Conservation (phyloP, 1,140 invertebrate species). For the Drosophila lacertosa region DNA sequence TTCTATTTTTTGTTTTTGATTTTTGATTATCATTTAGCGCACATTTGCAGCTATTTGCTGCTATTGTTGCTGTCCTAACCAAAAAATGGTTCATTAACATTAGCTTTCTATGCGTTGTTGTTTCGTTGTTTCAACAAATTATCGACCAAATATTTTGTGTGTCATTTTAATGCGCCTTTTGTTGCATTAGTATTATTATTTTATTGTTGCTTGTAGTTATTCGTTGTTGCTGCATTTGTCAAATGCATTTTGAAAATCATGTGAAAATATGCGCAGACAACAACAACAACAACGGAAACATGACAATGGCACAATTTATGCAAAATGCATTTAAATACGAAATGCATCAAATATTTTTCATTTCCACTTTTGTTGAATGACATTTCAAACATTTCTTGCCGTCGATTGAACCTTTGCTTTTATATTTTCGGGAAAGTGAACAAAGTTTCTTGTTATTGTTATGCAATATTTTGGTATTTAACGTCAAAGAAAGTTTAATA, state of each 20-base stretch:
- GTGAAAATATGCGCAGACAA: constrained; percentile 43
- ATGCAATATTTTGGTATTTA: constrained; percentile 10
- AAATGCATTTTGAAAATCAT: constrained; percentile 62
- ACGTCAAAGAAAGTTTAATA: too few species aligned
- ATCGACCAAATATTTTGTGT: constrained; percentile 71
- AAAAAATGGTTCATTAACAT: constrained; percentile 72
- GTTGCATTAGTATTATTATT: constrained; percentile 31
- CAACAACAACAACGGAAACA: constrained; percentile 51
- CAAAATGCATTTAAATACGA: constrained; percentile 61
- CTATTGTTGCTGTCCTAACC: constrained; percentile 35
- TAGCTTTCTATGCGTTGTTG: constrained; percentile 60
- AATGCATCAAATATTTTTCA: constrained; percentile 40
- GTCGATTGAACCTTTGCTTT: constrained; percentile 39
- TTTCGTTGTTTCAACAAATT: constrained; percentile 56
- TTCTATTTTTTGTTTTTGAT: constrained; percentile 25
- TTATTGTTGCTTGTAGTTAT: constrained; percentile 16
- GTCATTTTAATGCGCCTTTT: constrained; percentile 54
- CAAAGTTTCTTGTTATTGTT: constrained; percentile 18
- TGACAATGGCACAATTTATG: constrained; percentile 74
- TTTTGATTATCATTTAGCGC: constrained; percentile 64
- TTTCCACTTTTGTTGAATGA: constrained; percentile 38
- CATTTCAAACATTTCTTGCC: constrained; percentile 47
- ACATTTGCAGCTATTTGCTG: constrained; percentile 46
- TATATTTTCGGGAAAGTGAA: constrained; percentile 24
- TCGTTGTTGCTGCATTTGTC: constrained; percentile 48